A percentile compares a stretch with the other conserved stretches of the same genome.
These are phyloP conservation scores for Campoletis sonorensis DNA, from an alignment of 1,140 invertebrate genomes.

Conservation along the genomic window DNA sequence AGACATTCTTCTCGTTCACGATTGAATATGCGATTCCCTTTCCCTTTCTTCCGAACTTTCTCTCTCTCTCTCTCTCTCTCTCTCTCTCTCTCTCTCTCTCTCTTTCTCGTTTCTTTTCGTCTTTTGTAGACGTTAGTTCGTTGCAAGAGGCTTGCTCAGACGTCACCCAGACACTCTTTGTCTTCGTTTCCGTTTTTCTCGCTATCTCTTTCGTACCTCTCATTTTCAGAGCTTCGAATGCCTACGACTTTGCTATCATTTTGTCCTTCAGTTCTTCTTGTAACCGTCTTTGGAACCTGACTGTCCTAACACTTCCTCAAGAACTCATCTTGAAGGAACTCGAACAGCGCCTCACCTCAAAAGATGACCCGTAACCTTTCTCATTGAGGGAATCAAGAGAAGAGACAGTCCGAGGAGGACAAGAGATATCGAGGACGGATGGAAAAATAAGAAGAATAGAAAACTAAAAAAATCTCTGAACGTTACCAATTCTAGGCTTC, in stretches of 20 bases:
- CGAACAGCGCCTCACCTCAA: not conserved
- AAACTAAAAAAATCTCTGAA: not conserved
- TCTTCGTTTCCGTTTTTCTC: conserved; percentile 28
- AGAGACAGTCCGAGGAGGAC: no score
- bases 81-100: conserved; percentile 33
- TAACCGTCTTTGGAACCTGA: not conserved
- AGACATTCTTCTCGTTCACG: conserved; percentile 61
- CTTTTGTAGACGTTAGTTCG: conserved; percentile 28
- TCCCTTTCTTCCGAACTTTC: conserved; percentile 25
- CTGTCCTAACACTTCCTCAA: not conserved
- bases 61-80: conserved; percentile 34
- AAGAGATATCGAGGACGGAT: no score
- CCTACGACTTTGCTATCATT: conserved; percentile 1
- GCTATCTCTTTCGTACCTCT: not conserved
- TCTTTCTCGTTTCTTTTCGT: not conserved
- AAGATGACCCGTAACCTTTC: not conserved
- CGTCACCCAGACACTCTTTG: conserved; percentile 39
- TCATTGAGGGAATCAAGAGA: no score
- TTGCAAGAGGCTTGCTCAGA: conserved; percentile 31
- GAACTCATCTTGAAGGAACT: conserved; percentile 3
- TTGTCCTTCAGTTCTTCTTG: not conserved
- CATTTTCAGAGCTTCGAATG: conserved; percentile 6
- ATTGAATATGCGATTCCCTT: conserved; percentile 61
- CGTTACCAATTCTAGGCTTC: not conserved
- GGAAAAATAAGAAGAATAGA: no score